A percentile compares a stretch with the other conserved stretches of the same genome.
These are phyloP conservation scores for Sebastes kiyomatsui DNA, from an alignment of 2,797 vertebrate genomes.

Conservation along the genomic window DNA sequence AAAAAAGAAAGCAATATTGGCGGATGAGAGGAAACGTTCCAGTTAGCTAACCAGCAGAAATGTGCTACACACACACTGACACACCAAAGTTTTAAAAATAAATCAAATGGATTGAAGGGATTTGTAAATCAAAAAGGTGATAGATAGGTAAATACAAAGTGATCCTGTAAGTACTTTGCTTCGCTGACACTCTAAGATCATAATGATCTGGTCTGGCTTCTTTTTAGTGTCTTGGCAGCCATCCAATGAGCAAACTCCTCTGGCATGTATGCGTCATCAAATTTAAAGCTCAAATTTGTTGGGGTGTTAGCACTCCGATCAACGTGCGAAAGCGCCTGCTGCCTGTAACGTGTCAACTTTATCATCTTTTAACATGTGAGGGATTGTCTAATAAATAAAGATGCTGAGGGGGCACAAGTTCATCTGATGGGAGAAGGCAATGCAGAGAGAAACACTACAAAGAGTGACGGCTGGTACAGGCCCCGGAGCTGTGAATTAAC, in stretches of 20 bases:
- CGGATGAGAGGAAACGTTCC: constrained; percentile 30
- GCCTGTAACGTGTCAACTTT: constrained; percentile 77
- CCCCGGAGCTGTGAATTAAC: constrained; percentile 79
- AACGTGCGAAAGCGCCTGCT: constrained; percentile 55
- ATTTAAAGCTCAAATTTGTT: constrained; percentile 80
- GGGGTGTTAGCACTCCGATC: constrained; percentile 57
- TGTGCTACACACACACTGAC: constrained; percentile 11
- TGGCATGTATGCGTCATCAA: constrained; percentile 76
- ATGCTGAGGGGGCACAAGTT: constrained; percentile 65
- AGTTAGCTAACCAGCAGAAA: constrained; percentile 34
- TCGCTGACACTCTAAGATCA: constrained; percentile 39
- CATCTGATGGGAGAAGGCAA: constrained; percentile 59
- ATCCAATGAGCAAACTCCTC: constrained; percentile 74
- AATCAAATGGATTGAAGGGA: constrained; percentile 34
- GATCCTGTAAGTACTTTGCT: constrained; percentile 33
- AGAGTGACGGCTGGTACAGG: constrained; percentile 64
- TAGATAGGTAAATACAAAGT: constrained; percentile 22
- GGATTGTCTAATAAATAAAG: constrained; percentile 75
- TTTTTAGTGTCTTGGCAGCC: constrained; percentile 62
- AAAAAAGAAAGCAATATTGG: constrained; percentile 26
- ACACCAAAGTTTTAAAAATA: not conserved
- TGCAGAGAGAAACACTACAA: constrained; percentile 61
- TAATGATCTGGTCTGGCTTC: constrained; percentile 54
- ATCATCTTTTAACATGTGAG: constrained; percentile 76
- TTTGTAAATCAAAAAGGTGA: constrained; percentile 29